These are phyloP conservation scores for Pygoscelis antarcticus DNA, from an alignment of 2,113 vertebrate genomes.

Conservation along the genomic window DNA sequence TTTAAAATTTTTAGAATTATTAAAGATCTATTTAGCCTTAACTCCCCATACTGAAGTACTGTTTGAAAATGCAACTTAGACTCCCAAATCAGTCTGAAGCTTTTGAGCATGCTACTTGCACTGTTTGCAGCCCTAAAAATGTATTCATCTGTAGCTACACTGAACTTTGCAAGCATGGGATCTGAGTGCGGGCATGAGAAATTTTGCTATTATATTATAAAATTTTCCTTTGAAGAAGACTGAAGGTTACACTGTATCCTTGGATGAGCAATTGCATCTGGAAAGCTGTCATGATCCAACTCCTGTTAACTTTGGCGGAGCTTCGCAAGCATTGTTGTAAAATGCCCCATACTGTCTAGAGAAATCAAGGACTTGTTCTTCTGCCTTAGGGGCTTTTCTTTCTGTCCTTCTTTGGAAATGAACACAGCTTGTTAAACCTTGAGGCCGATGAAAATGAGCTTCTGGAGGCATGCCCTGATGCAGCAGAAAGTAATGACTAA, in stretches of 20 bases:
- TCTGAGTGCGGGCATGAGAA: background rate
- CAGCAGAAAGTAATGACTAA: background rate
- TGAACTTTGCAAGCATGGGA: background rate
- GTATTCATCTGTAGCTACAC: background rate
- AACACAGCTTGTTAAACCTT: background rate
- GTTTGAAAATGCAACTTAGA: background rate
- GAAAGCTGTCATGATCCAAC: background rate
- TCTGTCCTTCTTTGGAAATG: background rate
- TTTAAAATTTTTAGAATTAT: background rate
- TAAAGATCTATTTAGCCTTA: background rate
- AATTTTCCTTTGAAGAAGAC: background rate
- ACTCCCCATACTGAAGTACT: background rate
- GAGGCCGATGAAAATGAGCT: background rate
- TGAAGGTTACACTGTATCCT: background rate
- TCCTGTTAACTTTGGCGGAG: background rate
- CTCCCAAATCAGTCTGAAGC: background rate
- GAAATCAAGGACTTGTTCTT: background rate
- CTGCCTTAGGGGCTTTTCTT: background rate
- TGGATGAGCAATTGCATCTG: background rate
- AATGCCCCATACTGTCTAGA: background rate
- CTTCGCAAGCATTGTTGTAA: background rate
- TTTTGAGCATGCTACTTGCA: background rate
- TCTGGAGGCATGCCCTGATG: background rate
- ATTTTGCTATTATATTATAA: background rate
- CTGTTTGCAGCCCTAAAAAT: background rate